Evolutionary conservation across 2,888 invertebrate genomes (phyloP).

Genomic region (Julus scanicus): DNA sequence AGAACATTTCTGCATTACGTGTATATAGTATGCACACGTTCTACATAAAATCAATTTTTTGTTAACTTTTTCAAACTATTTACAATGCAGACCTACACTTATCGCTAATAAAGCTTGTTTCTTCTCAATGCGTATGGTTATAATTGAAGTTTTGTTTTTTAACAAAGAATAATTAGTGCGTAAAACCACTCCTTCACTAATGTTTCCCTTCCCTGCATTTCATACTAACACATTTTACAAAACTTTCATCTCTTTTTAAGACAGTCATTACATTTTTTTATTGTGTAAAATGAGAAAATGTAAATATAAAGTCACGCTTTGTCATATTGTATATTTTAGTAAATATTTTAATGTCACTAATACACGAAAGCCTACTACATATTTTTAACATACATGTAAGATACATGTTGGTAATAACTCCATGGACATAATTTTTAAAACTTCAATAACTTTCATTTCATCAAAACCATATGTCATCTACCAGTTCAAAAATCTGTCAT

Average conservation of each 20-base stretch:
- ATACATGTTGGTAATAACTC: too few relatives aligned
- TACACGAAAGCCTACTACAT: too few relatives aligned
- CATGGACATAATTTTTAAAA: too few relatives aligned
- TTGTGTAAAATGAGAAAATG: too few relatives aligned
- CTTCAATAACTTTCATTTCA: background rate
- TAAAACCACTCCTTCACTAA: background rate
- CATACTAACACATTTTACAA: background rate
- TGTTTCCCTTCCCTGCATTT: background rate
- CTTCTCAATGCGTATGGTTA: background rate
- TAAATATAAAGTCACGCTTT: too few relatives aligned
- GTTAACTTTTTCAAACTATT: background rate
- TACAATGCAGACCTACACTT: background rate
- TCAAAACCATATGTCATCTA: too few relatives aligned
- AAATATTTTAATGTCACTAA: too few relatives aligned
- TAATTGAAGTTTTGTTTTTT: background rate
- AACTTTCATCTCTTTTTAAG: background rate
- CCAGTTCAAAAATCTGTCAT: too few relatives aligned
- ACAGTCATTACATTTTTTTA: background rate
- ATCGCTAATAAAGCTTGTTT: background rate
- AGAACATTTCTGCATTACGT: background rate
- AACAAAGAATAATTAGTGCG: slow-evolving; percentile 8
- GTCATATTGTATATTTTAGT: too few relatives aligned
- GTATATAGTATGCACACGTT: background rate
- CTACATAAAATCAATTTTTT: background rate
- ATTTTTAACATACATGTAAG: too few relatives aligned